A percentile compares a stretch with the other conserved stretches of the same genome.
Evolutionary conservation across 2,113 vertebrate genomes (phyloP).

Genomic region (Planiliza haematocheilus): DNA sequence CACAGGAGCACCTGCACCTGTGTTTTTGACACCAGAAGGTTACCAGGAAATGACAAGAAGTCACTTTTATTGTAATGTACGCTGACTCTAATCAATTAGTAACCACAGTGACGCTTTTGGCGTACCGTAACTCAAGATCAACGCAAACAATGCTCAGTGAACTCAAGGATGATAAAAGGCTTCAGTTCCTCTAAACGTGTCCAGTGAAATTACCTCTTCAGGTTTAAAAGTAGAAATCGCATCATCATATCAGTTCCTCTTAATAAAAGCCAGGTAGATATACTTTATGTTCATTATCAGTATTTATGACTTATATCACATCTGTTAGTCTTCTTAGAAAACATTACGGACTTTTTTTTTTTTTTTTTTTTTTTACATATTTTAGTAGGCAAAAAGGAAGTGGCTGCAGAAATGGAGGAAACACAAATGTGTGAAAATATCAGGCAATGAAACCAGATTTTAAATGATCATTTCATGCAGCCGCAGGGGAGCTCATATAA

Average conservation of each 20-base stretch:
- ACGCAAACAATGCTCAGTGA: neutral
- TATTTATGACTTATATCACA: slow-evolving; percentile 9
- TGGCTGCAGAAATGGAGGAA: slow-evolving; percentile 12
- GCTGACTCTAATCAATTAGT: neutral
- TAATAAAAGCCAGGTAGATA: slow-evolving; percentile 7
- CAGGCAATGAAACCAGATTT: slow-evolving; percentile 33
- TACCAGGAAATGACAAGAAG: neutral
- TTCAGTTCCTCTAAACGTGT: neutral
- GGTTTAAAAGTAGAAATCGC: neutral
- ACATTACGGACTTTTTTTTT: neutral
- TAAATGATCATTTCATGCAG: slow-evolving; percentile 55
- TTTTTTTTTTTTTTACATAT: too few relatives aligned
- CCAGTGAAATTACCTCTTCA: neutral
- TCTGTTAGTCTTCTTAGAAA: slow-evolving; percentile 1
- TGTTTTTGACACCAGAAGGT: neutral
- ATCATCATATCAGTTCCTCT: neutral
- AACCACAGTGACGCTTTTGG: slow-evolving; percentile 12
- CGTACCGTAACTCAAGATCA: neutral
- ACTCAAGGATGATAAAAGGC: neutral
- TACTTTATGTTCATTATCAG: neutral
- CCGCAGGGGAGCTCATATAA: slow-evolving; percentile 57
- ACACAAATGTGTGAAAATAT: slow-evolving; percentile 44
- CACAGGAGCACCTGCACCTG: slow-evolving; percentile 15
- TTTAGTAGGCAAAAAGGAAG: slow-evolving; percentile 12
- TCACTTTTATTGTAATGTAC: neutral